phyloP scores from a whole-genome alignment of 2,888 invertebrate genomes.

The Adela reaumurella region DNA sequence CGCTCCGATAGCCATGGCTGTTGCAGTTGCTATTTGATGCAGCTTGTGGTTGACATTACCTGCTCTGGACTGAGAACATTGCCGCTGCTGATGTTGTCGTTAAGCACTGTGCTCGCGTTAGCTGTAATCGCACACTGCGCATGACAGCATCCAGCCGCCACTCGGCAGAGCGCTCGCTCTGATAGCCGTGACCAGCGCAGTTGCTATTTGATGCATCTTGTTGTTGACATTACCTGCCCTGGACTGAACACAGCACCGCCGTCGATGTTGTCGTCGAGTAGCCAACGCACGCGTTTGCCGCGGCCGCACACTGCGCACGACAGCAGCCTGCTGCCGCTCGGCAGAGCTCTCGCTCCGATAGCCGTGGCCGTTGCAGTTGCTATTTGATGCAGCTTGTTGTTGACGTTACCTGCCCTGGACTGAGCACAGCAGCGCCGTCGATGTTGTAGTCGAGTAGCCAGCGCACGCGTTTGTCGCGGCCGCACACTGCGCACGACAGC shows the following conservation, averaged over 20 bases:
- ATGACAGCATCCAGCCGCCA: constrained; percentile 40
- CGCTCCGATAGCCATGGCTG: constrained; percentile 32
- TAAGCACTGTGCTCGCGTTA: constrained; percentile 27
- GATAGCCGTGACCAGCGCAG: too few species aligned
- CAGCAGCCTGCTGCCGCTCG: constrained; percentile 34
- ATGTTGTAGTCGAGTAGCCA: constrained; percentile 19
- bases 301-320: constrained; percentile 45
- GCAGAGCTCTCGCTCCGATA: constrained; percentile 25
- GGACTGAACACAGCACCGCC: too few species aligned
- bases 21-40: too few species aligned
- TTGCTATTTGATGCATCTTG: too few species aligned
- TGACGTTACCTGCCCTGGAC: too few species aligned
- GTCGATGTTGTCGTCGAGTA: constrained; percentile 13
- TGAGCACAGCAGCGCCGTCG: too few species aligned
- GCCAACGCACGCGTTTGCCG: constrained; percentile 27
- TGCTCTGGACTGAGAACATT: too few species aligned
- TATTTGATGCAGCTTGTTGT: too few species aligned
- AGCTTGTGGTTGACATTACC: too few species aligned
- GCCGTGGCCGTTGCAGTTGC: constrained; percentile 40
- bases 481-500: constrained; percentile 42
- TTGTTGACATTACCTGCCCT: too few species aligned
- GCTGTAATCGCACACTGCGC: constrained; percentile 38
- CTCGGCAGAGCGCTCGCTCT: constrained; percentile 22
- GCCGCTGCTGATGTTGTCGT: constrained; percentile 8
- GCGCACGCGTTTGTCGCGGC: constrained; percentile 29